Percentiles rank a stretch among this genome's conserved stretches.
Conservation (phyloP, 2,113 vertebrate genomes). For the Asarcornis scutulata region DNA sequence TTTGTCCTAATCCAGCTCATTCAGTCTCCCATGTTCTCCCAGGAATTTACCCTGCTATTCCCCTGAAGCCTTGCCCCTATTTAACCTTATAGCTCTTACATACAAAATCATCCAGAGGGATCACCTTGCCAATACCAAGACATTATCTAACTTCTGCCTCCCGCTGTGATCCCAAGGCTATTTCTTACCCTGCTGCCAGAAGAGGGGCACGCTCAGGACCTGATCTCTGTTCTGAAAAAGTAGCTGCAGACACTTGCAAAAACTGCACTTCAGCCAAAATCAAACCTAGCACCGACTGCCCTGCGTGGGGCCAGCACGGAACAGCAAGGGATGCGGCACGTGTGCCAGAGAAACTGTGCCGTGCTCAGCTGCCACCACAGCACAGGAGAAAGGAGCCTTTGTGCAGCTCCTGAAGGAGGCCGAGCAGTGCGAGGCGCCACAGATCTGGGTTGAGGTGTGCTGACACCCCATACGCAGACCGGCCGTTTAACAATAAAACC, state of each 20-base stretch:
- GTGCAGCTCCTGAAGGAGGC: conserved; percentile 37
- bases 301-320: background rate
- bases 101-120: background rate
- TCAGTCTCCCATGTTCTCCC: background rate
- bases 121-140: background rate
- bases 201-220: background rate
- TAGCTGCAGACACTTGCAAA: background rate
- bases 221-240: background rate
- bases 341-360: conserved; percentile 2
- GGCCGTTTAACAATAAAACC: background rate
- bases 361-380: rapidly evolving
- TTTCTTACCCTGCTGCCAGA: background rate
- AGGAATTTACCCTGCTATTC: background rate
- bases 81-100: background rate
- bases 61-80: background rate
- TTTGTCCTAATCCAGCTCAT: background rate
- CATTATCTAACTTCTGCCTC: background rate
- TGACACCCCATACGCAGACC: background rate
- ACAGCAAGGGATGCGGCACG: background rate
- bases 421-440: background rate
- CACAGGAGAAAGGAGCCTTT: background rate
- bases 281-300: background rate
- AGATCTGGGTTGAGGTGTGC: conserved; percentile 39
- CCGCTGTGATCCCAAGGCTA: background rate
- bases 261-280: background rate